These are phyloP conservation scores for Thalassoma bifasciatum DNA, from an alignment of 2,113 vertebrate genomes.

Conservation along the genomic window DNA sequence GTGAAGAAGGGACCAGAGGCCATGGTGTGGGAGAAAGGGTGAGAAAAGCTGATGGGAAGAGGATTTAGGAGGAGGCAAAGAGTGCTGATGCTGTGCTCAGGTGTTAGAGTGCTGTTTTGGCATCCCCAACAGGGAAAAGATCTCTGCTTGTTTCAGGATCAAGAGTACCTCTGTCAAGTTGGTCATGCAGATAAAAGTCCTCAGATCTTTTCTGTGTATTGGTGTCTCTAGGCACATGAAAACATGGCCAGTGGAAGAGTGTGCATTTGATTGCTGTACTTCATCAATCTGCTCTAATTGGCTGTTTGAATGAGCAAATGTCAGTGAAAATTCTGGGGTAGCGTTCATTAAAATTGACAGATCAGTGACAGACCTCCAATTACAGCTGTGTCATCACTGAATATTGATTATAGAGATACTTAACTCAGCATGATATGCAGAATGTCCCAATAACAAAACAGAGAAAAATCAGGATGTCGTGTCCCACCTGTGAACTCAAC, in stretches of 20 bases:
- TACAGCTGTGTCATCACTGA: constrained; percentile 41
- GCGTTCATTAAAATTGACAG: constrained; percentile 65
- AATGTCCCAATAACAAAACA: constrained; percentile 7
- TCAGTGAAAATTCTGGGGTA: constrained; percentile 58
- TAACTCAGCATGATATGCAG: constrained; percentile 29
- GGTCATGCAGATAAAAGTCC: constrained; percentile 19
- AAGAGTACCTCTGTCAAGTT: constrained; percentile 21
- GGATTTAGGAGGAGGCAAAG: constrained; percentile 23
- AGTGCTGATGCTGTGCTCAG: constrained; percentile 41
- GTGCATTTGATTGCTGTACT: constrained; percentile 20
- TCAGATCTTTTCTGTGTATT: neutral
- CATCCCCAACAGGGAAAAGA: constrained; percentile 20
- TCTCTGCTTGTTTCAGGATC: constrained; percentile 47
- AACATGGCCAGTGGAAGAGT: neutral
- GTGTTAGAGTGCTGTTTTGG: constrained; percentile 19
- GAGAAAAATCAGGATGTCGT: neutral
- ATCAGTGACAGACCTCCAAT: constrained; percentile 57
- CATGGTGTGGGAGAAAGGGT: neutral
- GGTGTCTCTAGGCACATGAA: neutral
- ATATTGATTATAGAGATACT: constrained; percentile 20
- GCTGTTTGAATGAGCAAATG: constrained; percentile 54
- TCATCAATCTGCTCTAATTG: constrained; percentile 53
- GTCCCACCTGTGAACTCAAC: too few species aligned
- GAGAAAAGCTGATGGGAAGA: constrained; percentile 8
- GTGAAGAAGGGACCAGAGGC: neutral